A percentile compares a stretch with the other conserved stretches of the same genome.
Evolutionary conservation across 1,140 invertebrate genomes (phyloP).

Genomic region (Babylonia areolata): DNA sequence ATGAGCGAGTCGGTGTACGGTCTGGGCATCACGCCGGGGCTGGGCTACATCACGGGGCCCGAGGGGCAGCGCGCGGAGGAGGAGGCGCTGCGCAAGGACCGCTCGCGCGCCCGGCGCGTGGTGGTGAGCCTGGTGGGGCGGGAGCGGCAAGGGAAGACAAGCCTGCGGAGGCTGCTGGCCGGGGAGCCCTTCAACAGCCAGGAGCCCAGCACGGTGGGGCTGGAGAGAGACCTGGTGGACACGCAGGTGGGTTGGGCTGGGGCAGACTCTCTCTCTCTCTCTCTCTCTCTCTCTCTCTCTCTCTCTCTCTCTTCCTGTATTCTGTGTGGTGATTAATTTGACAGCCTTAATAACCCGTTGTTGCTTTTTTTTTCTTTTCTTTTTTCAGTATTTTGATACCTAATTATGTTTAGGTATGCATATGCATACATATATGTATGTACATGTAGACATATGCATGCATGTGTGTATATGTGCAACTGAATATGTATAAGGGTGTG

Average conservation of each 20-base stretch:
- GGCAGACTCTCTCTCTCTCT: too few species aligned
- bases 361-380: too few species aligned
- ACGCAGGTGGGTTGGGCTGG: slow-evolving; percentile 44
- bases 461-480: too few species aligned
- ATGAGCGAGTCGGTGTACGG: slow-evolving; percentile 46
- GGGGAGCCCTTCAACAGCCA: slow-evolving; percentile 50
- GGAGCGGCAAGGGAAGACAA: slow-evolving; percentile 58
- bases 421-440: too few species aligned
- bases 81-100: slow-evolving; percentile 48
- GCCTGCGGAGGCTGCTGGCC: slow-evolving; percentile 47
- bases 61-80: slow-evolving; percentile 49
- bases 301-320: too few species aligned
- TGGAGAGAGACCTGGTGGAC: slow-evolving; percentile 58
- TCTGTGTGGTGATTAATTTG: too few species aligned
- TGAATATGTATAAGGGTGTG: too few species aligned
- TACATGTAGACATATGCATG: too few species aligned
- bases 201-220: slow-evolving; percentile 59
- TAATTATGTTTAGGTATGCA: too few species aligned
- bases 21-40: slow-evolving; percentile 52
- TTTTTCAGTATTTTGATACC: too few species aligned
- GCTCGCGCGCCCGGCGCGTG: slow-evolving; percentile 48
- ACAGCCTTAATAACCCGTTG: too few species aligned
- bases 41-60: slow-evolving; percentile 55
- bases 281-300: too few species aligned
- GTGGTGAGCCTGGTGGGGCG: slow-evolving; percentile 57